Evolutionary conservation across 2,888 invertebrate genomes (phyloP).

Genomic region (Lottia gigantea): DNA sequence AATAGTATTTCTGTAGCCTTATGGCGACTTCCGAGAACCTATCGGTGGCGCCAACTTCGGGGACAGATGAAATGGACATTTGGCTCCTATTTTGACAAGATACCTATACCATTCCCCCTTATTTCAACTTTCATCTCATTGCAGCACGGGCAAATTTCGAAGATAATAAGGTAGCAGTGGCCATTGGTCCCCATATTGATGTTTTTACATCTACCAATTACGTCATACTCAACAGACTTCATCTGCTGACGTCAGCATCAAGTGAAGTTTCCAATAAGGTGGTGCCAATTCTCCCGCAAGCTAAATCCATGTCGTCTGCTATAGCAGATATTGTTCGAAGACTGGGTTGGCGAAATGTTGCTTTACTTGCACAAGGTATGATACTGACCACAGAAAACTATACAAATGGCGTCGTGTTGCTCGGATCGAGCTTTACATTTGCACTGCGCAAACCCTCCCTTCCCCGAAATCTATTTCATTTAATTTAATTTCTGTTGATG

Average conservation of each 20-base stretch:
- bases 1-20: too few relatives aligned
- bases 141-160: slow-evolving; percentile 47
- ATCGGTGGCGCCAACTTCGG: too few relatives aligned
- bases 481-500: too few relatives aligned
- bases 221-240: slow-evolving; percentile 51
- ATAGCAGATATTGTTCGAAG: slow-evolving; percentile 44
- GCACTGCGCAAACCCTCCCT: too few relatives aligned
- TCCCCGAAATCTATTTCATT: too few relatives aligned
- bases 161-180: slow-evolving; percentile 41
- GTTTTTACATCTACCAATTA: slow-evolving; percentile 59
- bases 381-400: background rate
- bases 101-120: too few relatives aligned
- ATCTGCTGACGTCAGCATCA: slow-evolving; percentile 52
- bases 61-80: too few relatives aligned
- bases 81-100: too few relatives aligned
- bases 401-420: too few relatives aligned
- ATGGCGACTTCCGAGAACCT: too few relatives aligned
- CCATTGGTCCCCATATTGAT: slow-evolving; percentile 57
- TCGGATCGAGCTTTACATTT: too few relatives aligned
- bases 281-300: slow-evolving; percentile 52
- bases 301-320: slow-evolving; percentile 45
- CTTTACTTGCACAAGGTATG: slow-evolving; percentile 56
- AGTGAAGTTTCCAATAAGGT: slow-evolving; percentile 39
- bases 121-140: too few relatives aligned
- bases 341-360: slow-evolving; percentile 51